Percentiles rank a stretch among this genome's conserved stretches.
phyloP scores from a whole-genome alignment of 1,140 invertebrate species.

The Diachasma alloeum region DNA sequence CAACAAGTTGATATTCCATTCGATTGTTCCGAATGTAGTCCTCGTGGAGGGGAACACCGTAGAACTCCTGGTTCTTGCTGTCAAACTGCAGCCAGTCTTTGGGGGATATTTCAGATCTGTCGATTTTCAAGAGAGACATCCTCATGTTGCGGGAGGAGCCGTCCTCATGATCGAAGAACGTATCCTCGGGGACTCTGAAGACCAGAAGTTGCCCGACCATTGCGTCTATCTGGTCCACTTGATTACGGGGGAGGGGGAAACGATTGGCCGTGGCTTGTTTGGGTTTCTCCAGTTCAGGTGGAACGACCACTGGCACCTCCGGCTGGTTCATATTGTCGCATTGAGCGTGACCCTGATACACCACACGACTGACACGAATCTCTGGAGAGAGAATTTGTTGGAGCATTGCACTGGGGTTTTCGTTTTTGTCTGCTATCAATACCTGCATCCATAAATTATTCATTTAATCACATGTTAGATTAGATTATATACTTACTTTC shows the following conservation, averaged over 20 bases:
- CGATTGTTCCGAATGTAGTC: slow-evolving; percentile 69
- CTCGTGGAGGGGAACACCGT: slow-evolving; percentile 76
- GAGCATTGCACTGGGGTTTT: slow-evolving; percentile 68
- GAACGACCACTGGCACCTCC: slow-evolving; percentile 55
- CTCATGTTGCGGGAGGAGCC: slow-evolving; percentile 77
- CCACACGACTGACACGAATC: slow-evolving; percentile 71
- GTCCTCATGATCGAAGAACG: slow-evolving; percentile 90
- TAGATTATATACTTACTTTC: too few species aligned
- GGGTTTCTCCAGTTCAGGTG: slow-evolving; percentile 24
- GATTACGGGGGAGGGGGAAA: slow-evolving; percentile 78
- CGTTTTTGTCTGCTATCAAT: slow-evolving; percentile 66
- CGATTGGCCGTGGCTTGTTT: slow-evolving; percentile 63
- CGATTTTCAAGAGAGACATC: slow-evolving; percentile 77
- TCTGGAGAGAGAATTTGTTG: slow-evolving; percentile 69
- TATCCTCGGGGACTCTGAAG: slow-evolving; percentile 84
- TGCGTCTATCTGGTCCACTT: slow-evolving; percentile 84
- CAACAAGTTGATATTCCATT: slow-evolving; percentile 80
- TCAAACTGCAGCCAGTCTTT: slow-evolving; percentile 92
- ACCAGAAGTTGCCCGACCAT: slow-evolving; percentile 80
- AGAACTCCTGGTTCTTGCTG: slow-evolving; percentile 87
- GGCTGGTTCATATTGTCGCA: slow-evolving; percentile 65
- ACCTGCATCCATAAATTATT: slow-evolving; percentile 53
- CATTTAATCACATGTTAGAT: too few species aligned
- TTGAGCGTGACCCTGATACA: slow-evolving; percentile 70
- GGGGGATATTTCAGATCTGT: slow-evolving; percentile 72